Evolutionary conservation across 2,113 vertebrate genomes (phyloP).

Genomic region (Corythornis vintsioides): DNA sequence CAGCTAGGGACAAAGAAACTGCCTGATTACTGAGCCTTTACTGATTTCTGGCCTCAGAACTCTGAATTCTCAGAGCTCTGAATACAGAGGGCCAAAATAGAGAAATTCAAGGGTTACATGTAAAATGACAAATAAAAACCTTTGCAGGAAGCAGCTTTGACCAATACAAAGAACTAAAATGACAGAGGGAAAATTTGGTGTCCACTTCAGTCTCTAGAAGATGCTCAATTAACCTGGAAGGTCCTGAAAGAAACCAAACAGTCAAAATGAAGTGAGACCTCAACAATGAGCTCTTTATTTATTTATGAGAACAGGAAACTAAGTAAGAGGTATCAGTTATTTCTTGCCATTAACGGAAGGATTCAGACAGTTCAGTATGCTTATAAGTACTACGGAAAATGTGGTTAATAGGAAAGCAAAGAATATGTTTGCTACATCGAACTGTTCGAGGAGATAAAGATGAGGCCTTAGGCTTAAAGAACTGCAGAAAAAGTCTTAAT

Average conservation of each 20-base stretch:
- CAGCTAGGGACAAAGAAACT: background rate
- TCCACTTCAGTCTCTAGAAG: background rate
- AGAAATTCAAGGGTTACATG: background rate
- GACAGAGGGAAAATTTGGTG: background rate
- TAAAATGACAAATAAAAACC: background rate
- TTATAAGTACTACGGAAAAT: background rate
- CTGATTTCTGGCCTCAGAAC: background rate
- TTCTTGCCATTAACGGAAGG: background rate
- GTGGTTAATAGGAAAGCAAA: background rate
- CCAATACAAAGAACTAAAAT: background rate
- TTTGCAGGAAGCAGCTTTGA: background rate
- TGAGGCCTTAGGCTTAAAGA: background rate
- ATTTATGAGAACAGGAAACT: background rate
- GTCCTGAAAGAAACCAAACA: background rate
- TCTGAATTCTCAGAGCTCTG: background rate
- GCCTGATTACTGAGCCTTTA: accelerated
- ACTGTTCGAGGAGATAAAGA: background rate
- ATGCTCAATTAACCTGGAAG: background rate
- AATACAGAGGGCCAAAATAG: background rate
- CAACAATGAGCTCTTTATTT: background rate
- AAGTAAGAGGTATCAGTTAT: background rate
- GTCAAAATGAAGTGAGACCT: background rate
- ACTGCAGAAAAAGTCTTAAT: background rate
- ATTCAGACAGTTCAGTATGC: background rate
- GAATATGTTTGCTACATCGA: background rate